Evolutionary conservation across 2,888 invertebrate genomes (phyloP), one percentile per base, ranked within the genome.

Genomic region (Cheilosia impressa): DNA sequence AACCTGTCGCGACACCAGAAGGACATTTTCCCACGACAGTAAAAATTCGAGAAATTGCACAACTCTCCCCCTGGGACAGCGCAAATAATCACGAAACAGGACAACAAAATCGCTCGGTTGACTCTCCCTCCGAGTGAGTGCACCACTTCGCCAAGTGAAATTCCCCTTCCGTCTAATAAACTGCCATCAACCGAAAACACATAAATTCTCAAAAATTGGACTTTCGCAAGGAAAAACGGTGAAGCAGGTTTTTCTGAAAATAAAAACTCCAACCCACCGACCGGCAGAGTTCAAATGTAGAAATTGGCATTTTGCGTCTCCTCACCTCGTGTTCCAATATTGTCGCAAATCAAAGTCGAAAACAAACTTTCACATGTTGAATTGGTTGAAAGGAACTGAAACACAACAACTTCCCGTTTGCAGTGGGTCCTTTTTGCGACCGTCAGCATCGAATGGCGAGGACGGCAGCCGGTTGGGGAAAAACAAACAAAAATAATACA

Each of bases 261-360:
- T 38, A 47, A 24, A 66, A 27, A 6, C 27, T 52, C 19, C 66
- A 38, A 9, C 24, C 31, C 19, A n/a, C 10, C 43, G 43, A 22
- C 38, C 15, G 22, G 22, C 31, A 7, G 43, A 24, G 19, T 15
- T 24, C 41, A 38, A 38, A 41, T 43, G 60, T 7, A 31, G 22
- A 52, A 60, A 27, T 41, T 62, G 52, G 41, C 24, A 69, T 27
- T 81, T 71, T 53, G 47, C 45, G 47, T 43, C 47, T 65, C 52
- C 69, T 57, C 72, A 38, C 53, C 60, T 50, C 65, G n/a, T 27
- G 31, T 57, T 66, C 45, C 43, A 24, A 66, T 66, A 50, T 72
- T 60, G 58, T 82, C 71, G 45, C 72, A 82, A 82, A 82, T 82
- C 82, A 82, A 78, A 82, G 82, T 62, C 66, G 47, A 72, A 82